Evolutionary conservation across 2,888 invertebrate genomes (phyloP).

Genomic region (Eurois occulta): DNA sequence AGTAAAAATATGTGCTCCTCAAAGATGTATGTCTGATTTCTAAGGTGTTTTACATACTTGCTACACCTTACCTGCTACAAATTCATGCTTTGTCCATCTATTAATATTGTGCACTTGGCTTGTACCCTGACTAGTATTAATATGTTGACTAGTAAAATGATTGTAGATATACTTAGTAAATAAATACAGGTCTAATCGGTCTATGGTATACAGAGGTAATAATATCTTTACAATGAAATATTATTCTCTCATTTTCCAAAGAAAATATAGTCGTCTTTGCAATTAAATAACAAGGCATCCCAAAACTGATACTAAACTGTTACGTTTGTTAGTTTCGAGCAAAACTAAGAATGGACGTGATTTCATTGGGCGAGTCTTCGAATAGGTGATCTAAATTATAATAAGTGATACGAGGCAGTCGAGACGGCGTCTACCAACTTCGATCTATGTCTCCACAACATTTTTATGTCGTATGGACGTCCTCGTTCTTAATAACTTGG

Average conservation of each 20-base stretch:
- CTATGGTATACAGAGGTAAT: no score
- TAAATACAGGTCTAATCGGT: no score
- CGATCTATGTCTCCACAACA: not conserved
- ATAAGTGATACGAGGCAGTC: slow-evolving; percentile 3
- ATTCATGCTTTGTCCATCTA: no score
- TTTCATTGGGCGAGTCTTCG: not conserved
- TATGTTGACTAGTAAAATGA: no score
- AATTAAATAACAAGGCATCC: not conserved
- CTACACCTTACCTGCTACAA: no score
- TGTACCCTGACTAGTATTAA: no score
- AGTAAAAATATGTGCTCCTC: no score
- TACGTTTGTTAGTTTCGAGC: not conserved
- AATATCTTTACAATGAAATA: no score
- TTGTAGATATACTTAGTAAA: no score
- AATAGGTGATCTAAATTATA: slow-evolving; percentile 17
- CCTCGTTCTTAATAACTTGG: not conserved
- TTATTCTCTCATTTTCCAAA: not conserved
- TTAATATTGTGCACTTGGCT: no score
- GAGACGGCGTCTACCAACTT: slow-evolving; percentile 8
- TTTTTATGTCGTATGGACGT: not conserved
- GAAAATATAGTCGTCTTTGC: not conserved
- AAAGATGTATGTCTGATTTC: no score
- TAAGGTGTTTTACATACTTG: no score
- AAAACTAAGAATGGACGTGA: slow-evolving; percentile 10
- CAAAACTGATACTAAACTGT: not conserved